Base-by-base conservation (phyloP, 2,888 invertebrate genomes). In the Pasiphila rectangulata region DNA sequence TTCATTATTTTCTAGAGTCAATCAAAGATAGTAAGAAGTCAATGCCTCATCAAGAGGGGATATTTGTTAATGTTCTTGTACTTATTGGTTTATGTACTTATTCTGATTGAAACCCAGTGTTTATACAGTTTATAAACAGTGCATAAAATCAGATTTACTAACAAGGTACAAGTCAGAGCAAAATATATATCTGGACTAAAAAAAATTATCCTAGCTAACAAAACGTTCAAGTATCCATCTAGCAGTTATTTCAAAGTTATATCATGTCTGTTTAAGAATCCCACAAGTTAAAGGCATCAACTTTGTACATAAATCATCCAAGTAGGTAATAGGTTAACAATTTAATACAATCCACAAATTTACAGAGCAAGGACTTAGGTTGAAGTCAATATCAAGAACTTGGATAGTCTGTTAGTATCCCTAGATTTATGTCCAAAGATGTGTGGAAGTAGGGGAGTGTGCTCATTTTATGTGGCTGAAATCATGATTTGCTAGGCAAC, bases 401-500 rank as follows among this genome's bases (percentile, higher is more conserved):
- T 32, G 49, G 44, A 35, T 44, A 40, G 16, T 36, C 46, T 39
- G 47, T 41, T 46, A 32, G 43, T 50, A 34, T 47, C 47, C 27
- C 12, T 49, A 56, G 49, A 57, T 56, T 55, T 57, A 47, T 57
- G 34, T 61, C 57, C 51, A 53, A 59, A 41, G 34, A 45, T 42
- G 41, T 50, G 51, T 56, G 56, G 54, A 40, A 39, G 36, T 60
- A 54, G 56, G 65, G 57, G 63, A 69, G 69, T 67, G 63, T 68
- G 62, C 69, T 60, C 57, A 63, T 63, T 66, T 66, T 54, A 56
- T 44, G 53, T 59, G 57, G 50, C 44, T 40, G 51, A 51, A 58
- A 57, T 48, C 46, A 46, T 19, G 42, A 34, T 46, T 56, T 54
- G 78, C 74, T 86, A 87, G 68, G 88, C 87, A 75, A 80, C 90